phyloP scores from a whole-genome alignment of 2,888 invertebrate species.

The Cerastis rubricosa region DNA sequence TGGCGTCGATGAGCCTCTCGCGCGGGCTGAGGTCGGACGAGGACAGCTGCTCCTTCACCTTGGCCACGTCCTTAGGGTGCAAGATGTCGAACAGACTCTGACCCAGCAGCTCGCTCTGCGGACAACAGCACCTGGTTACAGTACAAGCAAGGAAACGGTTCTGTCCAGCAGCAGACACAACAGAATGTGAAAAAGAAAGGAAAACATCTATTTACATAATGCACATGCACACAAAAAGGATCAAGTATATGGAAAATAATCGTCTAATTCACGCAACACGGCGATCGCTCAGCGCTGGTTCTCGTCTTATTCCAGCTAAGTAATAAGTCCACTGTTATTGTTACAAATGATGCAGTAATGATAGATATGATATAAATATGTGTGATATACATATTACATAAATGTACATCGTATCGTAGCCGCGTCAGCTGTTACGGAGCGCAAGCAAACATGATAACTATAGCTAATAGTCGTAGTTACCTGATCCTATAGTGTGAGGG shows the following conservation, averaged over 20 bases:
- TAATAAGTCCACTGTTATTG: not conserved
- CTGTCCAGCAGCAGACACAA: not conserved
- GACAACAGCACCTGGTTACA: constrained; percentile 32
- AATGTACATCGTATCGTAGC: not conserved
- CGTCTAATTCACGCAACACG: not conserved
- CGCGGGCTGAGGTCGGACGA: constrained; percentile 97
- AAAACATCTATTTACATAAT: not conserved
- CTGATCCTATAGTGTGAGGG: not conserved
- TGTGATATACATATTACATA: too few relatives aligned
- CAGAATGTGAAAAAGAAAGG: not conserved
- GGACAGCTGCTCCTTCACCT: constrained; percentile 98
- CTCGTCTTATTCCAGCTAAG: too few relatives aligned
- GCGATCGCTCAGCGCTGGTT: not conserved
- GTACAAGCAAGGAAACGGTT: not conserved
- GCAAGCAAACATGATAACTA: constrained; percentile 10
- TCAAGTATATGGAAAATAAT: not conserved
- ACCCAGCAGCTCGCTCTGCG: constrained; percentile 95
- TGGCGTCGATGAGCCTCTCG: constrained; percentile 97
- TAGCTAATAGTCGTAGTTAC: not conserved
- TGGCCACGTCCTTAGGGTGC: constrained; percentile 98
- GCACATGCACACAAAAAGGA: not conserved
- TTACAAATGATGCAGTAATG: not conserved
- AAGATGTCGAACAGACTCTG: constrained; percentile 98
- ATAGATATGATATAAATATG: not conserved
- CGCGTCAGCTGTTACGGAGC: not conserved